These are phyloP conservation scores for Symphodus melops DNA, from an alignment of 2,113 vertebrate species.

Conservation along the genomic window DNA sequence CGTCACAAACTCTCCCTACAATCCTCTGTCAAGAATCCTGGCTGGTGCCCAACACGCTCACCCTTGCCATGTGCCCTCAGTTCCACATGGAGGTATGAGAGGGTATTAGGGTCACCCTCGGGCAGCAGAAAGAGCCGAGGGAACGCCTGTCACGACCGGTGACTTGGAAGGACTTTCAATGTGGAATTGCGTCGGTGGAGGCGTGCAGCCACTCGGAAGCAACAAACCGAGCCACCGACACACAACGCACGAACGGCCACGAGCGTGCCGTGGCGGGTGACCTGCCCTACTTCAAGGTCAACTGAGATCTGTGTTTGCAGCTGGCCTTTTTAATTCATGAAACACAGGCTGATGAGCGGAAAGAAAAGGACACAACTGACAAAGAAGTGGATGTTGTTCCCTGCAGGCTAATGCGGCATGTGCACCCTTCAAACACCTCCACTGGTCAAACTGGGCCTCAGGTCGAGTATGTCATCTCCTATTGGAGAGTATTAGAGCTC, in stretches of 20 bases:
- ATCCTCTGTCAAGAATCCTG: neutral
- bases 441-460: slow-evolving; percentile 21
- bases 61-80: slow-evolving; percentile 35
- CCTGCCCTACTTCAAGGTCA: slow-evolving; percentile 58
- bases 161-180: slow-evolving; percentile 64
- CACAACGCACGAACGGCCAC: slow-evolving; percentile 48
- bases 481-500: slow-evolving; percentile 52
- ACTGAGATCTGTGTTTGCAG: slow-evolving; percentile 32
- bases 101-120: slow-evolving; percentile 49
- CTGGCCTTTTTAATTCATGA: slow-evolving; percentile 55
- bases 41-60: neutral
- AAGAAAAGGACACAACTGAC: slow-evolving; percentile 37
- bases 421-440: slow-evolving; percentile 49
- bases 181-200: slow-evolving; percentile 35
- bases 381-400: slow-evolving; percentile 25
- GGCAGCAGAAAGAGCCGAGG: slow-evolving; percentile 44
- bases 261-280: slow-evolving; percentile 42
- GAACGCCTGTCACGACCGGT: slow-evolving; percentile 64
- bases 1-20: slow-evolving; percentile 1
- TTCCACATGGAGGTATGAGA: slow-evolving; percentile 45
- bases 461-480: slow-evolving; percentile 54
- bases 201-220: slow-evolving; percentile 53
- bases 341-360: slow-evolving; percentile 38
- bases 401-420: slow-evolving; percentile 18
- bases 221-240: slow-evolving; percentile 45